phyloP scores from a whole-genome alignment of 2,113 vertebrate species.

The Odocoileus virginianus region DNA sequence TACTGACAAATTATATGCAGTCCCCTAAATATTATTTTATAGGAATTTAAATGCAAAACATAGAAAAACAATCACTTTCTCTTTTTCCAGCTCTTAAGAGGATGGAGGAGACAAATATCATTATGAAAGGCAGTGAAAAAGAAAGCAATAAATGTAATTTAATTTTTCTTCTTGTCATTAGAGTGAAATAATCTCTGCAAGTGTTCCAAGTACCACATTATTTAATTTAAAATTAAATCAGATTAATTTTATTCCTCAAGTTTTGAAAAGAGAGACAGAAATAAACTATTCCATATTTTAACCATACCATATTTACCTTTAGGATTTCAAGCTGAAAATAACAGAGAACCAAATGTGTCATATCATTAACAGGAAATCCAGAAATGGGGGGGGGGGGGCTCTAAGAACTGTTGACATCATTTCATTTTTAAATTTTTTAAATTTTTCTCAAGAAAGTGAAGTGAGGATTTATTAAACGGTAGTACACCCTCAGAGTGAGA shows the following conservation, averaged over 20 bases:
- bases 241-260: conserved; percentile 22
- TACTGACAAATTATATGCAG: not conserved
- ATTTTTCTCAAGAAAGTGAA: not conserved
- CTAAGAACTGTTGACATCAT: not conserved
- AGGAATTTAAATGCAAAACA: not conserved
- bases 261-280: conserved; percentile 44
- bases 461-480: not conserved
- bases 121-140: conserved; percentile 25
- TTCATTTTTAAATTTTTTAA: not conserved
- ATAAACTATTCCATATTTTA: conserved; percentile 23
- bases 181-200: conserved; percentile 42
- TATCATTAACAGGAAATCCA: not conserved
- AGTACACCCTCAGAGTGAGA: not conserved
- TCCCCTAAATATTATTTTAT: not conserved
- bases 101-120: not conserved
- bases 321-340: not conserved
- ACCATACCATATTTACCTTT: not conserved
- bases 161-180: conserved; percentile 36
- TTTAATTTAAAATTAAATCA: not conserved
- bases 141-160: conserved; percentile 33
- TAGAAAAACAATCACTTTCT: not conserved
- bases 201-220: conserved; percentile 30
- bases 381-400: not conserved
- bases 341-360: not conserved
- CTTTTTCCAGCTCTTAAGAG: not conserved